phyloP scores from a whole-genome alignment of 2,797 vertebrate species.

The Gila robusta region DNA sequence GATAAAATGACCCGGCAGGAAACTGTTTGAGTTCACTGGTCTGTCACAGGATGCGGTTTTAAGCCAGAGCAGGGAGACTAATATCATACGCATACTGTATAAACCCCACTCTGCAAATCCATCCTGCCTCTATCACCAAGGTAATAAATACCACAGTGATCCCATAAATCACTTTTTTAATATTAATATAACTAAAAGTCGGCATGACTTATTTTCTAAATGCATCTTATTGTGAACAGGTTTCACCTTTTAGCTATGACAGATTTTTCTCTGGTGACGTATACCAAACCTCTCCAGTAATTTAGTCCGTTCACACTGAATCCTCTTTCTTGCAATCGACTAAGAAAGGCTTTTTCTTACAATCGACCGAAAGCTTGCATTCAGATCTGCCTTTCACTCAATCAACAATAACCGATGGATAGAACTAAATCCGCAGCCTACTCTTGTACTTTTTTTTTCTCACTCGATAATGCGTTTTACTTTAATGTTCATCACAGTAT shows the following conservation, averaged over 20 bases:
- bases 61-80: constrained; percentile 39
- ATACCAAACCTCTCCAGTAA: neutral
- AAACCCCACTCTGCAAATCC: constrained; percentile 48
- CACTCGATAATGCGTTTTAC: too few species aligned
- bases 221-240: neutral
- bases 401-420: neutral
- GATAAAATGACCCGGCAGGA: constrained; percentile 16
- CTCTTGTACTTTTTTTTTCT: too few species aligned
- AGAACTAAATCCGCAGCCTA: too few species aligned
- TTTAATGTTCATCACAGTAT: too few species aligned
- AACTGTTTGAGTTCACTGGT: constrained; percentile 31
- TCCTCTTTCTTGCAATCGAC: neutral
- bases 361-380: neutral
- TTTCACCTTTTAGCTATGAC: neutral
- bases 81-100: constrained; percentile 50
- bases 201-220: constrained; percentile 32
- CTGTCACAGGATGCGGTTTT: constrained; percentile 49
- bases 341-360: neutral
- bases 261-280: neutral
- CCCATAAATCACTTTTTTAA: neutral
- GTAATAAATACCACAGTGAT: constrained; percentile 61
- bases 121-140: constrained; percentile 54
- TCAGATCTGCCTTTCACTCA: neutral
- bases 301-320: neutral
- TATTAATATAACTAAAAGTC: neutral